Conservation (phyloP, 2,113 vertebrate genomes). For the Hippocampus guttulatus region DNA sequence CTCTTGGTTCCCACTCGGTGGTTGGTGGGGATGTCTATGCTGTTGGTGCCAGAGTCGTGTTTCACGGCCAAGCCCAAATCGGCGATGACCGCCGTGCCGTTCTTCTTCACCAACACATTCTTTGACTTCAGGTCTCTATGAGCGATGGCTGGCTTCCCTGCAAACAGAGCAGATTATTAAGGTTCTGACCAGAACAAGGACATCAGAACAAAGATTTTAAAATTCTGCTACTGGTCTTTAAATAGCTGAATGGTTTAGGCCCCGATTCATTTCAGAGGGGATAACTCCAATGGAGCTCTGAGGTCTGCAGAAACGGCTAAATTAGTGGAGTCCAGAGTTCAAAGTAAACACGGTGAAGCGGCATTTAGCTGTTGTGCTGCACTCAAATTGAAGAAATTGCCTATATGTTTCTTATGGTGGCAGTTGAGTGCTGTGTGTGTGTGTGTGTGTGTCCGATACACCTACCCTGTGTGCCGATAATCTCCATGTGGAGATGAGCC, state of each 20-base stretch:
- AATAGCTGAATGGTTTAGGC: too few relatives aligned
- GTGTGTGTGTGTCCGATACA: background rate
- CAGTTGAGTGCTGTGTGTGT: background rate
- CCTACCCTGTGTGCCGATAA: conserved; percentile 92
- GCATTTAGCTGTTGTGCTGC: too few relatives aligned
- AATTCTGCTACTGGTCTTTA: too few relatives aligned
- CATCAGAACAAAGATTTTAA: background rate
- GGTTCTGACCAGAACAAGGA: too few relatives aligned
- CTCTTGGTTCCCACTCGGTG: conserved; percentile 92
- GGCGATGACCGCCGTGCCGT: conserved; percentile 88
- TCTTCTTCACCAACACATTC: conserved; percentile 94
- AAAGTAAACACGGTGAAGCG: too few relatives aligned
- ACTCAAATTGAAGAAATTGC: too few relatives aligned
- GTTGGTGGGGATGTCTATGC: conserved; percentile 89
- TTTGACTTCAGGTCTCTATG: conserved; percentile 98
- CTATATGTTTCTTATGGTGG: too few relatives aligned
- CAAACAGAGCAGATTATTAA: conserved; percentile 1
- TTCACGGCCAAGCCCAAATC: conserved; percentile 95
- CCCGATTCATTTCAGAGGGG: too few relatives aligned
- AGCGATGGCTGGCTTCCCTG: conserved; percentile 95
- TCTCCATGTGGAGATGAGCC: conserved; percentile 98
- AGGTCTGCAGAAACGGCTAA: too few relatives aligned
- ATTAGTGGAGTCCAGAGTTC: too few relatives aligned
- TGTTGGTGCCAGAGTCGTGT: conserved; percentile 86
- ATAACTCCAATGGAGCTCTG: too few relatives aligned